phyloP scores from a whole-genome alignment of 2,888 invertebrate species.

The Venusia cambrica region DNA sequence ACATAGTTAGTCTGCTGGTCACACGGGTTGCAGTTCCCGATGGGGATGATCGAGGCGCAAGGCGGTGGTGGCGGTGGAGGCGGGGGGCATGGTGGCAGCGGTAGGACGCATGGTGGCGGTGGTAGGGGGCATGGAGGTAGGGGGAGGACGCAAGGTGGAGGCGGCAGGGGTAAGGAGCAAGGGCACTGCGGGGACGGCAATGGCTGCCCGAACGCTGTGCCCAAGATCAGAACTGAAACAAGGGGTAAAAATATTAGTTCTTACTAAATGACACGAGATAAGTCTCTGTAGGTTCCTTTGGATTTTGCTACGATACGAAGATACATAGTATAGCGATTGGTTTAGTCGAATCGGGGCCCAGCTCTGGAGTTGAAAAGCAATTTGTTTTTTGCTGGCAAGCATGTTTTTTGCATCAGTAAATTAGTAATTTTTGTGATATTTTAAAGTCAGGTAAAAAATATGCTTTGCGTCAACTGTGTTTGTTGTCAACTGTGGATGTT shows the following conservation, averaged over 20 bases:
- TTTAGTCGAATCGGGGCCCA: no score
- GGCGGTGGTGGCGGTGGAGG: constrained; percentile 27
- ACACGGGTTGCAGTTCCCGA: constrained; percentile 48
- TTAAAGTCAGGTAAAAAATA: no score
- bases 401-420: no score
- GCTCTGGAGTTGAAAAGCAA: no score
- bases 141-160: constrained; percentile 21
- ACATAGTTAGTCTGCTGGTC: constrained; percentile 41
- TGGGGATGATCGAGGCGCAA: constrained; percentile 33
- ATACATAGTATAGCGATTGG: no score
- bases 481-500: no score
- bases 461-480: no score
- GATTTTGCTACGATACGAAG: no score
- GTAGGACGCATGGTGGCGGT: constrained; percentile 13
- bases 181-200: constrained; percentile 39
- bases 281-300: no score
- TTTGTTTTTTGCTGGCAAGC: no score
- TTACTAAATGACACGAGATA: no score
- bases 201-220: constrained; percentile 50
- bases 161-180: constrained; percentile 22
- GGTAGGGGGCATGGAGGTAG: constrained; percentile 16
- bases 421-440: no score
- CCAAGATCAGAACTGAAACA: constrained; percentile 55
- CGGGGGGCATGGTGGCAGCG: constrained; percentile 24
- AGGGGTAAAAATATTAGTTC: constrained; percentile 4